Conservation (phyloP, 1,140 invertebrate species). For the Hylaeus anthracinus region DNA sequence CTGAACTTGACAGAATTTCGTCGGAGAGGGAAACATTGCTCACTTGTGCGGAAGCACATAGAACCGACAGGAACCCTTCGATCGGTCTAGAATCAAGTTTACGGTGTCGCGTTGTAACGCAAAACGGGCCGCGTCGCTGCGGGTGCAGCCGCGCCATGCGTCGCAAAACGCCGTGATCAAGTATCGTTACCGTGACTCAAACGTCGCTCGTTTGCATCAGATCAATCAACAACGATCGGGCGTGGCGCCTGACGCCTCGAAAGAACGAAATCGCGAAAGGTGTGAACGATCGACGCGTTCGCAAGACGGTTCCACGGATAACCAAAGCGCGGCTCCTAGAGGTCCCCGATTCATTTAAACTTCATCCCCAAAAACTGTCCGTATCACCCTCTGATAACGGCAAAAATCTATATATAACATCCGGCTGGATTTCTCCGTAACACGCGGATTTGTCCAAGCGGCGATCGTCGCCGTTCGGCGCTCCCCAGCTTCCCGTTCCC, state of each 20-base stretch:
- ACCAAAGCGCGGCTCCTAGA: constrained; percentile 58
- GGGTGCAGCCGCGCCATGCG: neutral
- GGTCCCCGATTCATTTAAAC: constrained; percentile 52
- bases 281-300: constrained; percentile 46
- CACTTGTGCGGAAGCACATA: constrained; percentile 65
- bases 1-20: constrained; percentile 66
- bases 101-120: neutral
- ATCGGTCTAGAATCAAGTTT: constrained; percentile 47
- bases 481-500: neutral
- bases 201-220: constrained; percentile 16
- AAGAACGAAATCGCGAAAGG: constrained; percentile 7
- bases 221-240: neutral
- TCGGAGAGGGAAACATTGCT: constrained; percentile 74
- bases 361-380: constrained; percentile 64
- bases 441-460: constrained; percentile 40
- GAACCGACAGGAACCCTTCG: constrained; percentile 63
- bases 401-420: constrained; percentile 62
- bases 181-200: constrained; percentile 32
- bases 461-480: constrained; percentile 3
- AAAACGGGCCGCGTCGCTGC: neutral
- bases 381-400: constrained; percentile 72
- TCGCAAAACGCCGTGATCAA: constrained; percentile 26
- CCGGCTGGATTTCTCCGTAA: constrained; percentile 37
- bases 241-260: neutral
- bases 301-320: constrained; percentile 59